Percentiles rank a stretch among this genome's conserved stretches.
Conservation (phyloP, 2,888 invertebrate genomes). For the Sceliomorpha sp. region DNA sequence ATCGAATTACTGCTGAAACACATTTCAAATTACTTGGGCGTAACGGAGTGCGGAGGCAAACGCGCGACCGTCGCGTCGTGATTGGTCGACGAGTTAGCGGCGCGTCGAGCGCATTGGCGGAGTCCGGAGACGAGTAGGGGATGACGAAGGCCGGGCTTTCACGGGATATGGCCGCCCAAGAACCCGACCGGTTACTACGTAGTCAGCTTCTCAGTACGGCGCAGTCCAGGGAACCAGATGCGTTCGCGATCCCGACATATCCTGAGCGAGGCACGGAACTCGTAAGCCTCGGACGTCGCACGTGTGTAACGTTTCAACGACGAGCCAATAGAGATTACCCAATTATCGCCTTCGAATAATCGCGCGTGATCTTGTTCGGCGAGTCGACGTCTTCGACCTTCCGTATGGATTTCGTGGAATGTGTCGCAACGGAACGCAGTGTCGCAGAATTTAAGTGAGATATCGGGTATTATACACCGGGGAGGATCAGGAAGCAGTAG, state of each 20-base stretch:
- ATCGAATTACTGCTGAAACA: slow-evolving; percentile 80
- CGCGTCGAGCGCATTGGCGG: slow-evolving; percentile 60
- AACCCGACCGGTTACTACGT: slow-evolving; percentile 50
- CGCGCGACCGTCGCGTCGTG: neutral
- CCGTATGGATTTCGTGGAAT: too few relatives aligned
- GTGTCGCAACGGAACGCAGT: too few relatives aligned
- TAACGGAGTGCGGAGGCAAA: slow-evolving; percentile 55
- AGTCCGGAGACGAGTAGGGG: slow-evolving; percentile 60
- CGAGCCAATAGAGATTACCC: too few relatives aligned
- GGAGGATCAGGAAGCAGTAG: too few relatives aligned
- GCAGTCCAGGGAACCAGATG: slow-evolving; percentile 74
- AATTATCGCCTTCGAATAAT: too few relatives aligned
- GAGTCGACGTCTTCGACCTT: too few relatives aligned
- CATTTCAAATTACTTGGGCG: slow-evolving; percentile 80
- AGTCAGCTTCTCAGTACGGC: slow-evolving; percentile 59
- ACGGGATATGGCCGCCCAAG: slow-evolving; percentile 77
- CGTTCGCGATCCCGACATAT: slow-evolving; percentile 53
- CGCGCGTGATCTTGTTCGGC: too few relatives aligned
- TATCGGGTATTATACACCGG: slow-evolving; percentile 48
- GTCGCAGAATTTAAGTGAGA: slow-evolving; percentile 27
- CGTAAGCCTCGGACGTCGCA: slow-evolving; percentile 7
- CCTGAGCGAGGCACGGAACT: slow-evolving; percentile 29
- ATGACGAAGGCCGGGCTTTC: slow-evolving; percentile 63
- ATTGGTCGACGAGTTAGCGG: slow-evolving; percentile 55
- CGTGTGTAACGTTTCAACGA: too few relatives aligned